These are phyloP conservation scores for Pterostichus niger DNA, from an alignment of 2,888 invertebrate species.

Conservation along the genomic window DNA sequence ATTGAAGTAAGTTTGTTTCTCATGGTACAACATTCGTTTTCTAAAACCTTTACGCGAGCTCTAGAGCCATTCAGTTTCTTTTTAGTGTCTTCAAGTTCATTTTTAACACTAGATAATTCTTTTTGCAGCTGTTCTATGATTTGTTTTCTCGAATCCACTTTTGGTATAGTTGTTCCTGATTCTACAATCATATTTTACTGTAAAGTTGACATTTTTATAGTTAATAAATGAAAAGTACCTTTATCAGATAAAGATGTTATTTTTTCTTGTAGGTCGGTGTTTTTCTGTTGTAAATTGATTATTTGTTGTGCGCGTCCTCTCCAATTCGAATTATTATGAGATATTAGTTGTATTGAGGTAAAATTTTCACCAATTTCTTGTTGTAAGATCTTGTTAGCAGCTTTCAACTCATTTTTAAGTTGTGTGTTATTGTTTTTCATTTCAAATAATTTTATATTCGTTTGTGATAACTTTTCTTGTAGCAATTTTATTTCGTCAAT, in stretches of 20 bases:
- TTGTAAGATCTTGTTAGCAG: conserved; percentile 86
- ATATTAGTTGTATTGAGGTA: conserved; percentile 81
- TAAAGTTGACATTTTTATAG: conserved; percentile 39
- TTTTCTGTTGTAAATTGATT: conserved; percentile 83
- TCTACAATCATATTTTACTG: conserved; percentile 23
- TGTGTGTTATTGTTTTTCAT: conserved; percentile 84
- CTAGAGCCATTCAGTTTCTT: conserved; percentile 84
- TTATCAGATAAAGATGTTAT: conserved; percentile 73
- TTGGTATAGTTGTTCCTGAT: conserved; percentile 73
- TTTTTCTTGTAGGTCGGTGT: conserved; percentile 84
- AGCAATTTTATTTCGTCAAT: conserved; percentile 81
- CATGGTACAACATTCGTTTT: conserved; percentile 81
- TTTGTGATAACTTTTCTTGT: conserved; percentile 81
- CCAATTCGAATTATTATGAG: conserved; percentile 83
- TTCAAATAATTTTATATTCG: conserved; percentile 84
- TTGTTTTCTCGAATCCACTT: conserved; percentile 68
- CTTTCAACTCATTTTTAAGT: conserved; percentile 85
- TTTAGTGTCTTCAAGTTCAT: conserved; percentile 81
- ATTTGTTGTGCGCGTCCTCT: conserved; percentile 90
- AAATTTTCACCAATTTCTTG: conserved; percentile 88
- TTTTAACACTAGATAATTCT: conserved; percentile 80
- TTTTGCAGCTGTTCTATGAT: conserved; percentile 80
- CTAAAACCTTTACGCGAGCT: conserved; percentile 84
- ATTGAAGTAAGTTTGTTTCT: conserved; percentile 82
- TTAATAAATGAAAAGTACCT: neutral